phyloP scores from a whole-genome alignment of 2,113 vertebrate species.

The Chauna torquata region DNA sequence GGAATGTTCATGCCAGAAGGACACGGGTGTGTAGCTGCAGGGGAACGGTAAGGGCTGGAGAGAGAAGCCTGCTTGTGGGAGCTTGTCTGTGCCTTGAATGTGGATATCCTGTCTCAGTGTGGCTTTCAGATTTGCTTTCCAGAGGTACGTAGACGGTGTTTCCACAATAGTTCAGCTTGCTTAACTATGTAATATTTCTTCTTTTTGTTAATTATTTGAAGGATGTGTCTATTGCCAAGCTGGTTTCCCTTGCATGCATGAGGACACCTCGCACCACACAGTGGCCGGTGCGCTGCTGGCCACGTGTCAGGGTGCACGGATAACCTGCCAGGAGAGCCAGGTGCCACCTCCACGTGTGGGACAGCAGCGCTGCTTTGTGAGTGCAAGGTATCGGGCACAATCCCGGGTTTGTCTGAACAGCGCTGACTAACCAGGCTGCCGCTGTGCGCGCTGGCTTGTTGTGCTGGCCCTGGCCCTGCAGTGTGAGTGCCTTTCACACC shows the following conservation, averaged over 20 bases:
- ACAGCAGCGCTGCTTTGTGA: neutral
- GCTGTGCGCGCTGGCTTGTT: neutral
- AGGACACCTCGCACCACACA: rapidly evolving
- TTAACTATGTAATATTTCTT: neutral
- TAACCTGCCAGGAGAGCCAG: too few relatives aligned
- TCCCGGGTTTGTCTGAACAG: neutral
- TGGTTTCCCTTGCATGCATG: neutral
- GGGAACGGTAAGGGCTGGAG: neutral
- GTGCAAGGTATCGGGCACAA: rapidly evolving
- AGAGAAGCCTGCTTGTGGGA: neutral
- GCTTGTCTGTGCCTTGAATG: rapidly evolving
- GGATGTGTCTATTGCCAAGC: neutral
- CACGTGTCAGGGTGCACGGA: neutral
- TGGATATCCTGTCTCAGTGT: neutral
- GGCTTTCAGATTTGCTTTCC: neutral
- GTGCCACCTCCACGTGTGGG: rapidly evolving
- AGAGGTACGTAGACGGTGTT: neutral
- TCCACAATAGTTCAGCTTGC: neutral
- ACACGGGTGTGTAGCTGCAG: neutral
- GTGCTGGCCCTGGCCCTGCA: neutral
- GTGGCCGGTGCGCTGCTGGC: rapidly evolving
- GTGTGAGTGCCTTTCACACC: neutral
- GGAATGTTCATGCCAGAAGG: neutral
- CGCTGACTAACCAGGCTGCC: neutral
- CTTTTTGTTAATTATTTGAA: neutral